Evolutionary conservation across 2,888 invertebrate species (phyloP), one percentile per base, ranked within the genome.

Genomic region (Sinohyriopsis cumingii): DNA sequence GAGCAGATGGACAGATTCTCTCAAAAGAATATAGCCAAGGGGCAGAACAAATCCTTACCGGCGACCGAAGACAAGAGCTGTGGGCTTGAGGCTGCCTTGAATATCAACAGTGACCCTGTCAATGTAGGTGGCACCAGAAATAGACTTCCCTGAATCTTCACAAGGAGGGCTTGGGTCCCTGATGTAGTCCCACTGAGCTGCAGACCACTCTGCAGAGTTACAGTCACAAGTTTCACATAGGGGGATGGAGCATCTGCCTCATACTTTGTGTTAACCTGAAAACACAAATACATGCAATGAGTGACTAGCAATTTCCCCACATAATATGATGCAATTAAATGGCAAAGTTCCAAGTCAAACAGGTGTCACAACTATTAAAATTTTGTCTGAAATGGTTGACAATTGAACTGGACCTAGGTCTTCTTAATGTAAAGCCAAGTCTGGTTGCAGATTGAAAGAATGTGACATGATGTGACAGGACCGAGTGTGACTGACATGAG

Each of bases 121-220:
- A 86, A 76, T 24, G 62, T 68, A 9, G 84, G 81, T 20, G 84
- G 84, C 9, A 80, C 72, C 1, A 72, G 25, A 65, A 86, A 86
- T 9, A 55, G 25, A 28, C 75, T 65, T 15, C 77, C 81, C 67
- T 83, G 80, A 1, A 84, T 68, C 25, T 78, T 76, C 55, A 81
- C 68, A 24, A 86, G 75, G 20, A 83, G 71, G 9, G 84, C 72
- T 22, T 72, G 72, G n/a, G 76, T 76, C 12, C 82, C 82, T 3
- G 82, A 81, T 45, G 82, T 78, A 53, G 82, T 77, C 28, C 85
- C 86, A 19, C 69, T 63, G 12, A 85, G 61, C 22, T 75, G 71
- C 24, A 77, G 68, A 9, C 76, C 77, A 55, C 72, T 76, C n/a
- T 69, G 66, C 20, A 82, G 59, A 20, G 69, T 64, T 3, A 85